These are phyloP conservation scores for Cryptomyrus ogoouensis DNA, from an alignment of 2,113 vertebrate genomes.

Conservation along the genomic window DNA sequence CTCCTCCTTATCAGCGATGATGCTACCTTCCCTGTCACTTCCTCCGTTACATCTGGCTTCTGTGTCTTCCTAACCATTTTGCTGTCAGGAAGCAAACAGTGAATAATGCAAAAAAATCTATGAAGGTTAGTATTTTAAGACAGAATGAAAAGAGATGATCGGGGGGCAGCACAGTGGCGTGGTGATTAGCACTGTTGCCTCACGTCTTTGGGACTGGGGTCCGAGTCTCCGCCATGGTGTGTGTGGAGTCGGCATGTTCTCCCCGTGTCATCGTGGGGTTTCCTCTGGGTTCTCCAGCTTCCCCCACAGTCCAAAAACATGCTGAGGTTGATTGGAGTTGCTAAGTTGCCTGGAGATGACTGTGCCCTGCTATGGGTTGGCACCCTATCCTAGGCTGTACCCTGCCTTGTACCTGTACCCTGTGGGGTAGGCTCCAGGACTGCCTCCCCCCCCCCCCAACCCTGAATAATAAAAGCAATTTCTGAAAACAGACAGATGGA, in stretches of 20 bases:
- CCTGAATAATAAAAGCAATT: neutral
- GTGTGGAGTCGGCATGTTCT: neutral
- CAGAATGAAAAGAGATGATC: neutral
- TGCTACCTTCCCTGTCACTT: neutral
- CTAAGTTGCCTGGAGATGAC: too few species aligned
- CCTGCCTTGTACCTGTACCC: neutral
- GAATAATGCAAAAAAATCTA: neutral
- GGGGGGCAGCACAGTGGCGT: neutral
- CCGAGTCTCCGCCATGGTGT: neutral
- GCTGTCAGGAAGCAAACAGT: neutral
- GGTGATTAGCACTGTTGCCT: neutral
- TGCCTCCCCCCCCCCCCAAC: neutral
- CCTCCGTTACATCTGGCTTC: neutral
- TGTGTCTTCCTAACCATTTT: neutral
- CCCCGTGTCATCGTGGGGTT: neutral
- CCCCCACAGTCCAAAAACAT: neutral
- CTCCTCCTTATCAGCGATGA: neutral
- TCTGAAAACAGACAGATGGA: neutral
- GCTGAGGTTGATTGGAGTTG: neutral
- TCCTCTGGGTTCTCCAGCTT: neutral
- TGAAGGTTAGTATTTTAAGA: neutral
- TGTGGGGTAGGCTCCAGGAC: neutral
- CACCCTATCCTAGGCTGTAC: too few species aligned
- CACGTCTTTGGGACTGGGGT: neutral
- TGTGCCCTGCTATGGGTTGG: too few species aligned